These are phyloP conservation scores for Tachysurus vachellii DNA, from an alignment of 2,113 vertebrate species.

Conservation along the genomic window DNA sequence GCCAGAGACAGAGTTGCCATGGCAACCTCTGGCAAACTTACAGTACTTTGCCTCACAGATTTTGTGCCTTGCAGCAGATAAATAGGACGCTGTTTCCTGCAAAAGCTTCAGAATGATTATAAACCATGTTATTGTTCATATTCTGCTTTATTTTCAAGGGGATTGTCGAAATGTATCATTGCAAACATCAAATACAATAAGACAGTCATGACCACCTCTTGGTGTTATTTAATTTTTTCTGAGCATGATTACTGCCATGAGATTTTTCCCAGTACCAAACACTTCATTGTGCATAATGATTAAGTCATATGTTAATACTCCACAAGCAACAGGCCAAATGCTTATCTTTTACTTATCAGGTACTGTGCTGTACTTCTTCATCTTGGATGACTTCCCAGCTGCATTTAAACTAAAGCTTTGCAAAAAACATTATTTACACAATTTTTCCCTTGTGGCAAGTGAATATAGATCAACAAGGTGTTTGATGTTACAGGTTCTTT, in stretches of 20 bases:
- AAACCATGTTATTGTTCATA: background rate
- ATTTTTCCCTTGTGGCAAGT: background rate
- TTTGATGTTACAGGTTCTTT: background rate
- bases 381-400: background rate
- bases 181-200: background rate
- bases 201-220: background rate
- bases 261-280: background rate
- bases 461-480: background rate
- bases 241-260: background rate
- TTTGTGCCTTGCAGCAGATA: constrained; percentile 36
- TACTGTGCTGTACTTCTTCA: background rate
- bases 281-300: background rate
- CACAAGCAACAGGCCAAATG: background rate
- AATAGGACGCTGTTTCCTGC: constrained; percentile 33
- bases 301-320: constrained; percentile 4
- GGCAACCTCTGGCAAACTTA: constrained; percentile 54
- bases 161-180: background rate
- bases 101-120: background rate
- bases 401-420: background rate
- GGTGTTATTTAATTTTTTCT: background rate
- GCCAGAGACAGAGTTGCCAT: constrained; percentile 52
- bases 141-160: background rate
- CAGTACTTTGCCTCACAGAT: constrained; percentile 50
- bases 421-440: background rate
- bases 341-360: background rate